Conservation (phyloP, 2,797 vertebrate species). For the Lithobates sylvaticus region DNA sequence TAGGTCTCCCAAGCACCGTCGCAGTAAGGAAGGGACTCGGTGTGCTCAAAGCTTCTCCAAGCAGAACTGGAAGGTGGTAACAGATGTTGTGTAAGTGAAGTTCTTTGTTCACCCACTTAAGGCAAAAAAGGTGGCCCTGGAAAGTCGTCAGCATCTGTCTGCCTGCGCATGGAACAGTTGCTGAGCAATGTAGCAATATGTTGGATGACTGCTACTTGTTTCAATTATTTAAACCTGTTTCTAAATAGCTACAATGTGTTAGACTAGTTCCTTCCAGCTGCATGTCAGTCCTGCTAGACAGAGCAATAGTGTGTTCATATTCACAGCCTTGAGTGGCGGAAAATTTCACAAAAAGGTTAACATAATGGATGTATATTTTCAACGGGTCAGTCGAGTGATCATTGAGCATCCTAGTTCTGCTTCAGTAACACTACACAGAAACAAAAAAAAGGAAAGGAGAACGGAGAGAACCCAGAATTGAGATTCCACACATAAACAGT, state of each 20-base stretch:
- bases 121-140: conserved; percentile 37
- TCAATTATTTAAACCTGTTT: conserved; percentile 12
- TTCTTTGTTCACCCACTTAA: conserved; percentile 39
- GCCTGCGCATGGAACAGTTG: conserved; percentile 18
- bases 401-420: too few relatives aligned
- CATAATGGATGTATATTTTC: too few relatives aligned
- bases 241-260: not conserved
- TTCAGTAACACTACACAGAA: too few relatives aligned
- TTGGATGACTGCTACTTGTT: conserved; percentile 10
- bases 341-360: too few relatives aligned
- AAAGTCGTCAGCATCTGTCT: conserved; percentile 36
- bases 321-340: too few relatives aligned
- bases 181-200: conserved; percentile 32
- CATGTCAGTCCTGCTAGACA: not conserved
- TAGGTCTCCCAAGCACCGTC: too few relatives aligned
- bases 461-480: too few relatives aligned
- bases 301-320: too few relatives aligned
- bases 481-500: too few relatives aligned
- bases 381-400: too few relatives aligned
- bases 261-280: not conserved
- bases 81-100: conserved; percentile 38
- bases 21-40: too few relatives aligned
- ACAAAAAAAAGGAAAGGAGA: too few relatives aligned
- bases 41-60: not conserved
- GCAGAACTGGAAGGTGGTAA: not conserved